Percentiles rank a stretch among this genome's conserved stretches.
Conservation (phyloP, 2,113 vertebrate genomes). For the Garra rufa region DNA sequence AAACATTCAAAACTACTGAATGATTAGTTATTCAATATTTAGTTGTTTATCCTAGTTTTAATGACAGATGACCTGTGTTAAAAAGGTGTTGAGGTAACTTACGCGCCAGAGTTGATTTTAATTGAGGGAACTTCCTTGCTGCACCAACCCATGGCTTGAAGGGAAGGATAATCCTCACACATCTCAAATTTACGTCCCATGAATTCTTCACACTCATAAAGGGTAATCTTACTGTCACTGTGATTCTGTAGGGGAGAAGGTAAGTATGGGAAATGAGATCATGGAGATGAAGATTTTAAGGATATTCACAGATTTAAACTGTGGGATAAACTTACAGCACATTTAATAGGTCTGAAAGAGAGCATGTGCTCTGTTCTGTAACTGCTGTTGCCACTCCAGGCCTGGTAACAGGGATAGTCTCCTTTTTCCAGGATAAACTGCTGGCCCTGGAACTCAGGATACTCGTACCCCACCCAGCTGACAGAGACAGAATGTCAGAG, state of each 20-base stretch:
- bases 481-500: slow-evolving; percentile 30
- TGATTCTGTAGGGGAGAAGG: slow-evolving; percentile 81
- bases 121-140: slow-evolving; percentile 94
- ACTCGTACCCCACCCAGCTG: slow-evolving; percentile 94
- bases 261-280: background rate
- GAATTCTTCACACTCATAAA: slow-evolving; percentile 94
- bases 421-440: slow-evolving; percentile 98
- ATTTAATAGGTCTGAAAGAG: slow-evolving; percentile 92
- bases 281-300: background rate
- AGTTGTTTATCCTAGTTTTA: background rate
- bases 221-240: slow-evolving; percentile 91
- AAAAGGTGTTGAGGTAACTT: slow-evolving; percentile 69
- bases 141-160: slow-evolving; percentile 97
- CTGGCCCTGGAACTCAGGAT: slow-evolving; percentile 96
- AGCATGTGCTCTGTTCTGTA: slow-evolving; percentile 94
- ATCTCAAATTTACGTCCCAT: slow-evolving; percentile 94
- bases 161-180: slow-evolving; percentile 92
- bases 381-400: slow-evolving; percentile 93
- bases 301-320: background rate
- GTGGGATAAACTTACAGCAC: slow-evolving; percentile 79
- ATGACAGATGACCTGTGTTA: background rate
- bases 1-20: background rate
- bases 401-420: slow-evolving; percentile 91
- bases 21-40: background rate
- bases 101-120: slow-evolving; percentile 94